Conservation (phyloP, 2,113 vertebrate species). For the Hippocampus abdominalis region DNA sequence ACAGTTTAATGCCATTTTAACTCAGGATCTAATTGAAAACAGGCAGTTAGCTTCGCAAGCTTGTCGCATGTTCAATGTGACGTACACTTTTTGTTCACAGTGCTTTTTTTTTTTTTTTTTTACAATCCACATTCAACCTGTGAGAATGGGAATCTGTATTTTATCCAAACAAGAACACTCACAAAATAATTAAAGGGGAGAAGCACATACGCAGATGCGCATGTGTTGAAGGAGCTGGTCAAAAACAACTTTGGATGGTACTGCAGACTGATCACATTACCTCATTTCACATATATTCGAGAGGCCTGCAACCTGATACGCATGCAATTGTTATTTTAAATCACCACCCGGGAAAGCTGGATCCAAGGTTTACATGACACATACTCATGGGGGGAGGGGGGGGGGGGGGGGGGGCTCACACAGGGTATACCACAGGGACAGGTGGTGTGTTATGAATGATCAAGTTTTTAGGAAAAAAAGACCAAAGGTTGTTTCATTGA, state of each 20-base stretch:
- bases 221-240: constrained; percentile 21
- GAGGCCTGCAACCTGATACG: constrained; percentile 71
- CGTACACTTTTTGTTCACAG: constrained; percentile 14
- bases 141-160: neutral
- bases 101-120: constrained; percentile 11
- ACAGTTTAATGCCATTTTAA: constrained; percentile 66
- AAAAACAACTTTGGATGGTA: constrained; percentile 49
- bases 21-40: constrained; percentile 70
- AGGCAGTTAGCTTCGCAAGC: constrained; percentile 41
- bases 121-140: neutral
- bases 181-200: neutral
- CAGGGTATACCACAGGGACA: constrained; percentile 38
- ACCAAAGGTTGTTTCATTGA: constrained; percentile 14
- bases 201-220: constrained; percentile 25
- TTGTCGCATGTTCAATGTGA: constrained; percentile 28
- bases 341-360: constrained; percentile 71
- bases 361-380: constrained; percentile 61
- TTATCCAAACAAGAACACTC: constrained; percentile 1
- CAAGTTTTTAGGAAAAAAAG: constrained; percentile 14
- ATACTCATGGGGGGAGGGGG: constrained; percentile 30
- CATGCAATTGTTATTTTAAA: constrained; percentile 79
- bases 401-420: constrained; percentile 13
- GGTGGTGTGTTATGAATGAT: constrained; percentile 39
- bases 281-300: constrained; percentile 74
- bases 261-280: constrained; percentile 70